Conservation (phyloP, 2,888 invertebrate genomes). For the Mycogona germanica region DNA sequence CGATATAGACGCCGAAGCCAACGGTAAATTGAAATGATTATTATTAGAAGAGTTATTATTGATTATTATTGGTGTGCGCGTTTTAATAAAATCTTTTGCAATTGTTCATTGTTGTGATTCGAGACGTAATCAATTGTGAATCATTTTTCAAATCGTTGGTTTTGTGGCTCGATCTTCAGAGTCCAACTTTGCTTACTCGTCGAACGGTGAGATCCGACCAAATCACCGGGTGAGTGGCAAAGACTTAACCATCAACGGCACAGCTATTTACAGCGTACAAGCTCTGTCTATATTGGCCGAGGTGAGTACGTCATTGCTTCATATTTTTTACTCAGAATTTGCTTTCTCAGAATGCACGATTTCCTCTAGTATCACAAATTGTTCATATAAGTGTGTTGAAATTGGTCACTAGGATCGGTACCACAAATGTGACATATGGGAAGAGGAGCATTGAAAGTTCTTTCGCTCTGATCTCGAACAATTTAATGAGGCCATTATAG, state of each 20-base stretch:
- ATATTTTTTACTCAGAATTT: too few relatives aligned
- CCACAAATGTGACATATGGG: too few relatives aligned
- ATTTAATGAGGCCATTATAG: too few relatives aligned
- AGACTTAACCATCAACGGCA: neutral
- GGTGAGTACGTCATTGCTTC: too few relatives aligned
- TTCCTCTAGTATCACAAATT: too few relatives aligned
- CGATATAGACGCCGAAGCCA: conserved; percentile 21
- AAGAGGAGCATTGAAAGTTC: too few relatives aligned
- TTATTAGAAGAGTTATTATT: neutral
- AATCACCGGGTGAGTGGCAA: neutral
- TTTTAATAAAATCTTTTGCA: neutral
- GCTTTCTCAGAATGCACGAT: too few relatives aligned
- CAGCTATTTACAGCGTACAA: conserved; percentile 53
- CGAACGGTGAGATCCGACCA: neutral
- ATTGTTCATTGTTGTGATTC: too few relatives aligned
- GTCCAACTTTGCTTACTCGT: neutral
- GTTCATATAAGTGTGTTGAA: too few relatives aligned
- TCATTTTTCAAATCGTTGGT: neutral
- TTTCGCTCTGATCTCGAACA: too few relatives aligned
- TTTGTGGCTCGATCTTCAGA: neutral
- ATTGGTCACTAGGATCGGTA: too few relatives aligned
- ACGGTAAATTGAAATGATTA: conserved; percentile 5
- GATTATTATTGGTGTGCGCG: neutral
- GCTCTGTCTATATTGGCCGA: conserved; percentile 64
- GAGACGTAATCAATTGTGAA: too few relatives aligned